Evolutionary conservation across 2,888 invertebrate genomes (phyloP).

Genomic region (Aphelenchoides bicaudatus): DNA sequence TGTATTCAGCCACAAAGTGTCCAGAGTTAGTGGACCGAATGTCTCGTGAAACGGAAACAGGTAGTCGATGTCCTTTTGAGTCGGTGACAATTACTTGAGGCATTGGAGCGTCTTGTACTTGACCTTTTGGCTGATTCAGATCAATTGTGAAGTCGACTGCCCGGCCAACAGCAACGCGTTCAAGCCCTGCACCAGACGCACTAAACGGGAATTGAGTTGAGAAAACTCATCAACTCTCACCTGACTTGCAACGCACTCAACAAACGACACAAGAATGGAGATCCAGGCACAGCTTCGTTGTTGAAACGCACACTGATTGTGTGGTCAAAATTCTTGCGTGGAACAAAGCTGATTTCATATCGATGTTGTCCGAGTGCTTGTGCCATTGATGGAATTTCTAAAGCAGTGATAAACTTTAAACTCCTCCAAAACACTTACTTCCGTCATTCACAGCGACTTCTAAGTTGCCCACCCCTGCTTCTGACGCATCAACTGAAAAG

Average conservation of each 20-base stretch:
- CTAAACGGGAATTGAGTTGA: too few relatives aligned
- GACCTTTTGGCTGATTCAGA: constrained; percentile 26
- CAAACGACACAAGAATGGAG: constrained; percentile 88
- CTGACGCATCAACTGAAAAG: constrained; percentile 78
- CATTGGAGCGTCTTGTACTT: constrained; percentile 8
- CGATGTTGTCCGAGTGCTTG: constrained; percentile 82
- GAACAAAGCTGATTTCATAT: constrained; percentile 61
- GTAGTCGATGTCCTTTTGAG: constrained; percentile 45
- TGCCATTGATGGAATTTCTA: constrained; percentile 87
- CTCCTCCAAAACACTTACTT: too few relatives aligned
- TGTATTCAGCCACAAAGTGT: constrained; percentile 69
- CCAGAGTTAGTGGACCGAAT: not conserved
- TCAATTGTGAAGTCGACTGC: constrained; percentile 66
- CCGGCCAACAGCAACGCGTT: constrained; percentile 71
- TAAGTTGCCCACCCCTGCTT: constrained; percentile 94
- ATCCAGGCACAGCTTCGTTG: constrained; percentile 71
- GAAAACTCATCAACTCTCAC: too few relatives aligned
- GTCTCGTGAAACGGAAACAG: constrained; percentile 39
- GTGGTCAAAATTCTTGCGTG: constrained; percentile 54
- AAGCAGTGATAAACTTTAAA: too few relatives aligned
- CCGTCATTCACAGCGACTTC: constrained; percentile 96
- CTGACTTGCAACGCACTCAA: constrained; percentile 67
- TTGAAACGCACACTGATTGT: constrained; percentile 59
- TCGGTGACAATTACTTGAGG: constrained; percentile 48
- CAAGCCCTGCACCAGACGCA: constrained; percentile 71